Conservation (phyloP, 2,797 vertebrate genomes). For the Esox lucius region DNA sequence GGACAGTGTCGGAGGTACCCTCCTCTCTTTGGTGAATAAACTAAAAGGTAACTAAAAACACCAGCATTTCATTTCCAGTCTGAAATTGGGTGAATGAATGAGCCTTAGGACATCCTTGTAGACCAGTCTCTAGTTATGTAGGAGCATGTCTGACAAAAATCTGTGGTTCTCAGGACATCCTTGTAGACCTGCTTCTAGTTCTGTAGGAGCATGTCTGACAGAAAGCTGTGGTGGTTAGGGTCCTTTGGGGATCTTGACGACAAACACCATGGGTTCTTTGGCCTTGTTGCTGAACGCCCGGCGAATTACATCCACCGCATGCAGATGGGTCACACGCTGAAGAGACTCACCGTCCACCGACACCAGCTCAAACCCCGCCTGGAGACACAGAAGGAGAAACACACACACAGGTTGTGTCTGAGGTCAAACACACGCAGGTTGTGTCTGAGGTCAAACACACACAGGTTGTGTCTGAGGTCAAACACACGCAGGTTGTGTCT, state of each 20-base stretch:
- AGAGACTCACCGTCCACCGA: slow-evolving; percentile 89
- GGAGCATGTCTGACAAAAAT: slow-evolving; percentile 10
- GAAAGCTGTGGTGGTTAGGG: slow-evolving; percentile 34
- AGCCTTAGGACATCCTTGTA: neutral
- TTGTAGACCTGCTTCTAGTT: slow-evolving; percentile 18
- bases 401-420: slow-evolving; percentile 9
- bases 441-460: slow-evolving; percentile 4
- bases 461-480: too few species aligned
- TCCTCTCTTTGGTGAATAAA: slow-evolving; percentile 19
- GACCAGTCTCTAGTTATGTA: neutral
- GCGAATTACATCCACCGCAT: slow-evolving; percentile 90
- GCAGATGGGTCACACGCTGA: slow-evolving; percentile 89
- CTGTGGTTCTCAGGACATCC: slow-evolving; percentile 34
- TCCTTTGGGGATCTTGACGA: slow-evolving; percentile 83
- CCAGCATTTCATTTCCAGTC: neutral
- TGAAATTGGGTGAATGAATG: neutral
- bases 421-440: slow-evolving; percentile 1
- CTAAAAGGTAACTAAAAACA: neutral
- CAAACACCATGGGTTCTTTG: slow-evolving; percentile 91
- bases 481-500: slow-evolving; percentile 7
- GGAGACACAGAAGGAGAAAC: slow-evolving; percentile 17
- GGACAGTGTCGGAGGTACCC: neutral
- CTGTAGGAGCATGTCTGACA: neutral
- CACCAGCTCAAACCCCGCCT: slow-evolving; percentile 91
- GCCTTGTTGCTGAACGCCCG: slow-evolving; percentile 90